Evolutionary conservation across 2,797 vertebrate genomes (phyloP), one percentile per base, ranked within the genome.

Genomic region (Pseudochromis fuscus): DNA sequence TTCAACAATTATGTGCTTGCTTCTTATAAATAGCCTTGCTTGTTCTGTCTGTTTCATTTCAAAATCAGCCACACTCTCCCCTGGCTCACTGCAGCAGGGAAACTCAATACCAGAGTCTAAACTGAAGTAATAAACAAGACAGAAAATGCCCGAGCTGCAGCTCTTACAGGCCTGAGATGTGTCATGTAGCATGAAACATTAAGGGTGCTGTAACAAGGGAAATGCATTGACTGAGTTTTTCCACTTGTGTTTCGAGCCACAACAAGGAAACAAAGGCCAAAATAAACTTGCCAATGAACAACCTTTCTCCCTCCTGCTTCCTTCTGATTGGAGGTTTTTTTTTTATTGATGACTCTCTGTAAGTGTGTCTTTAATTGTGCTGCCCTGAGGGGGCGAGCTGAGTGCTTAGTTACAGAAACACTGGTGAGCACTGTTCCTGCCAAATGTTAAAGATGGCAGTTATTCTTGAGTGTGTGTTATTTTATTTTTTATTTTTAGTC

Each of bases 31-130:
- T 87, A 90, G 84, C 87, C 69, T 76, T 45, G 44, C 80, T 84
- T 81, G 81, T 89, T 83, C 77, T 76, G 67, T 81, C 83, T 87
- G 89, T 86, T 93, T 93, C 81, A 84, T 92, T 91, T 92, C 69
- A 88, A 79, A 79, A 64, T 21, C 67, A 48, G 72, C 85, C 77
- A 42, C 42, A 4, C 83, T 81, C 38, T 78, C 82, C 61, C 61
- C 27, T 31, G 71, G 56, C 83, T 79, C 77, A 50, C 66, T 25
- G 64, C 73, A 30, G 74, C 85, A 70, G 68, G 63, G 86, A 91
- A 90, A 93, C 86, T 77, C 57, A 25, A 93, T 87, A 80, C 71
- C 33, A 2, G 58, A 84, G 71, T 85, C 75, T 81, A 90, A 92
- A 91, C 88, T 59, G n/a, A 82, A 82, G 77, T 75, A 84, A 87